Conservation (phyloP, 1,140 invertebrate species). For the Drosophila pruinosa region DNA sequence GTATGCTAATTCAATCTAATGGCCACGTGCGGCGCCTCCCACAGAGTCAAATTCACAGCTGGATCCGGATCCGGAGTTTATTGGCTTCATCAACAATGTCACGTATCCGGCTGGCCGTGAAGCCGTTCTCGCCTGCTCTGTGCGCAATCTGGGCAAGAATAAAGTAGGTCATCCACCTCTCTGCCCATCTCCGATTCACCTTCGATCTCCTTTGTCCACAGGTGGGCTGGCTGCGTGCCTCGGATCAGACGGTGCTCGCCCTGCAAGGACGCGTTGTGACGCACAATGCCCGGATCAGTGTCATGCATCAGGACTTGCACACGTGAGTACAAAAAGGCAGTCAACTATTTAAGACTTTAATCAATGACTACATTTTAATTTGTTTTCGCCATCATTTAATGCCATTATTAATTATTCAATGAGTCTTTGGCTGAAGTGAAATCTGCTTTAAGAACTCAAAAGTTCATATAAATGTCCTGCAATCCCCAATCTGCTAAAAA, state of each 20-base stretch:
- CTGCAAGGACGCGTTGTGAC: conserved; percentile 94
- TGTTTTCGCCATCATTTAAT: no score
- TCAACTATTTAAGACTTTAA: no score
- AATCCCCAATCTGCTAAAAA: no score
- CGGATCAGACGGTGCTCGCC: conserved; percentile 94
- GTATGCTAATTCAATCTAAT: conserved; percentile 39
- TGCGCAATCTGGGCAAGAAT: conserved; percentile 91
- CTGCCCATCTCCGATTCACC: background rate
- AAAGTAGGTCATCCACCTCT: conserved; percentile 84
- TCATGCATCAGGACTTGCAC: conserved; percentile 89
- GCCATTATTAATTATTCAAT: no score
- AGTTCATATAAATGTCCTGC: no score
- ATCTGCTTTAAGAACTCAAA: no score
- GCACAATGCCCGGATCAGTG: conserved; percentile 91
- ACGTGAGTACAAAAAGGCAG: conserved; percentile 75
- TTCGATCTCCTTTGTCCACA: conserved; percentile 79
- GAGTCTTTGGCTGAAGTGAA: no score
- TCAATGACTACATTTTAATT: background rate
- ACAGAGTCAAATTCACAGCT: conserved; percentile 77
- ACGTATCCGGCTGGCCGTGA: conserved; percentile 92
- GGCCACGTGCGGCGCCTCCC: conserved; percentile 21
- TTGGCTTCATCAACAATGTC: conserved; percentile 90
- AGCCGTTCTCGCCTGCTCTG: conserved; percentile 91
- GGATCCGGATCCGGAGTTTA: conserved; percentile 88
- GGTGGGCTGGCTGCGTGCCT: conserved; percentile 95